Evolutionary conservation across 2,888 invertebrate species (phyloP).

Genomic region (Sphecodes monilicornis): DNA sequence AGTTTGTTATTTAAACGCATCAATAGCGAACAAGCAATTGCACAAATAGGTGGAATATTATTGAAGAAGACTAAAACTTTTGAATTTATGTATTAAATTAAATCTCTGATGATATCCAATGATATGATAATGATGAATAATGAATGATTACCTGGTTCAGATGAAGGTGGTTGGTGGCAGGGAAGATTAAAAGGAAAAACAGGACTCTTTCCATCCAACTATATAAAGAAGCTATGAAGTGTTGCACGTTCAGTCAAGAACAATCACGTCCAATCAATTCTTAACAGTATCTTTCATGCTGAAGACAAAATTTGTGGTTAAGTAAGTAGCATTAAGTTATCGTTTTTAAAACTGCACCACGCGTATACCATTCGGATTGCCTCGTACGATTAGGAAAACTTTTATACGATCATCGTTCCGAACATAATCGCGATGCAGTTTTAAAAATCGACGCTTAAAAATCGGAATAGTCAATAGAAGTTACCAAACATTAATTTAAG

Average conservation of each 20-base stretch:
- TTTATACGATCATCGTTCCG: not conserved
- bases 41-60: no score
- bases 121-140: not conserved
- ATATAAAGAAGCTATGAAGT: slow-evolving; percentile 85
- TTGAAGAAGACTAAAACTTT: not conserved
- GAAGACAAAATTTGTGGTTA: not conserved
- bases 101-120: not conserved
- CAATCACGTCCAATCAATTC: not conserved
- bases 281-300: not conserved
- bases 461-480: slow-evolving; percentile 7
- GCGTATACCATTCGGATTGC: not conserved
- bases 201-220: slow-evolving; percentile 89
- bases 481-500: slow-evolving; percentile 33
- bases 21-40: no score
- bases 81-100: not conserved
- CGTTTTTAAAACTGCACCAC: slow-evolving; percentile 8
- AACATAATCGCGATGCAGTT: not conserved
- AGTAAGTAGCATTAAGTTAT: not conserved
- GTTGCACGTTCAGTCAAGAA: not conserved
- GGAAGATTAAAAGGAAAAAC: slow-evolving; percentile 86
- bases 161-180: slow-evolving; percentile 90
- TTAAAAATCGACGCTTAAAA: slow-evolving; percentile 1
- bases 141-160: slow-evolving; percentile 80
- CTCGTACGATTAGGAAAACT: not conserved
- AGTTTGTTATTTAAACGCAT: no score